phyloP scores from a whole-genome alignment of 2,113 vertebrate genomes.

The Engystomops pustulosus region DNA sequence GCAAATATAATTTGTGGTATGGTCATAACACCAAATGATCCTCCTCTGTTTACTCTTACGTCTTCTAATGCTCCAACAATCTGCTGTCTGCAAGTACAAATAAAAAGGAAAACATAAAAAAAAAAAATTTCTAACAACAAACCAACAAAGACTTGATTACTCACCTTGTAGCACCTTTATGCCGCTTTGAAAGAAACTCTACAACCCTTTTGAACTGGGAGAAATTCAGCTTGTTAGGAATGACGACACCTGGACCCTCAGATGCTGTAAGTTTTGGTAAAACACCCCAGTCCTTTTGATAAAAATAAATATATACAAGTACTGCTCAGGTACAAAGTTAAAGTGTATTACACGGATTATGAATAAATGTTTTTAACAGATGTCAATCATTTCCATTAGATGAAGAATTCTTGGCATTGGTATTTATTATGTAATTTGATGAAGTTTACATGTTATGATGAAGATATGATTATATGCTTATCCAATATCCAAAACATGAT shows the following conservation, averaged over 20 bases:
- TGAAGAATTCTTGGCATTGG: not conserved
- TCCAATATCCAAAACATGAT: too few species aligned
- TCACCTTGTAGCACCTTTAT: constrained; percentile 21
- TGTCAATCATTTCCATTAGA: too few species aligned
- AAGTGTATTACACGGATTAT: not conserved
- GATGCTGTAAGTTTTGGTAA: not conserved
- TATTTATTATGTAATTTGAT: too few species aligned
- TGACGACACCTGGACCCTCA: not conserved
- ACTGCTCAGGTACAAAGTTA: not conserved
- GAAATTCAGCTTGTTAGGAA: constrained; percentile 37
- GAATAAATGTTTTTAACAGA: too few species aligned
- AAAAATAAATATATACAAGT: not conserved
- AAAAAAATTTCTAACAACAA: not conserved
- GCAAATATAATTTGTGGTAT: not conserved
- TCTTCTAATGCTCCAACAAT: not conserved
- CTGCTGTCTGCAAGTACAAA: constrained; percentile 11
- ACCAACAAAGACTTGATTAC: not conserved
- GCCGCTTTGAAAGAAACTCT: not conserved
- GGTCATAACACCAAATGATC: not conserved
- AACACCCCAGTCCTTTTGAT: constrained; percentile 8
- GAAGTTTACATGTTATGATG: too few species aligned
- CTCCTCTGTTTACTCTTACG: not conserved
- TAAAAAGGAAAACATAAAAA: not conserved
- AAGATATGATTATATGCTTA: too few species aligned
- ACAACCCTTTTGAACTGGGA: constrained; percentile 1